Conservation (phyloP, 2,113 vertebrate genomes). For the Bubo scandiacus region DNA sequence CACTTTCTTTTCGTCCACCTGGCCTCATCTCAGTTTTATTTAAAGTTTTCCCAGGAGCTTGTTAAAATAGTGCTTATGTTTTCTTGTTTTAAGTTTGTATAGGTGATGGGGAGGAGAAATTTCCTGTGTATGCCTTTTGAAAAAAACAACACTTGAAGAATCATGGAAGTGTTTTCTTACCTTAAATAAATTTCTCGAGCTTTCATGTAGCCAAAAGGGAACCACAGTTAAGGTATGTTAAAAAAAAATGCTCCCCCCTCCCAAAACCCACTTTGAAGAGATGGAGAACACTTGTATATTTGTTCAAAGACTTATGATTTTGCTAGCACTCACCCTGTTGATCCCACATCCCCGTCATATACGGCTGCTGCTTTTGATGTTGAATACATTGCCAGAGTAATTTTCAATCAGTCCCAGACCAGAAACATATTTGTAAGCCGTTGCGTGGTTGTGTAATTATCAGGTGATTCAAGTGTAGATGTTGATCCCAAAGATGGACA, state of each 20-base stretch:
- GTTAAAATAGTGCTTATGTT: conserved; percentile 16
- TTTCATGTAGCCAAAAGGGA: background rate
- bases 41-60: conserved; percentile 4
- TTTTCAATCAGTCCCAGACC: background rate
- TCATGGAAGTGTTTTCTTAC: background rate
- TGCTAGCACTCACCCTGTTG: background rate
- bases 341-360: background rate
- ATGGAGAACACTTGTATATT: background rate
- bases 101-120: background rate
- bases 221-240: background rate
- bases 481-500: background rate
- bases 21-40: background rate
- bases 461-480: background rate
- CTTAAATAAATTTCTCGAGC: background rate
- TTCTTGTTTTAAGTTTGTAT: background rate
- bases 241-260: background rate
- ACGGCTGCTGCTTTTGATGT: background rate
- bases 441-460: background rate
- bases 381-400: background rate
- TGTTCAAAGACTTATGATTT: background rate
- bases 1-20: conserved; percentile 40
- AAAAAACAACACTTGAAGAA: background rate
- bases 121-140: background rate
- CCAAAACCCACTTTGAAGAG: background rate
- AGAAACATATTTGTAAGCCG: background rate